A percentile compares a stretch with the other conserved stretches of the same genome.
phyloP scores from a whole-genome alignment of 2,888 invertebrate genomes.

The Ypsolopha scabrella region DNA sequence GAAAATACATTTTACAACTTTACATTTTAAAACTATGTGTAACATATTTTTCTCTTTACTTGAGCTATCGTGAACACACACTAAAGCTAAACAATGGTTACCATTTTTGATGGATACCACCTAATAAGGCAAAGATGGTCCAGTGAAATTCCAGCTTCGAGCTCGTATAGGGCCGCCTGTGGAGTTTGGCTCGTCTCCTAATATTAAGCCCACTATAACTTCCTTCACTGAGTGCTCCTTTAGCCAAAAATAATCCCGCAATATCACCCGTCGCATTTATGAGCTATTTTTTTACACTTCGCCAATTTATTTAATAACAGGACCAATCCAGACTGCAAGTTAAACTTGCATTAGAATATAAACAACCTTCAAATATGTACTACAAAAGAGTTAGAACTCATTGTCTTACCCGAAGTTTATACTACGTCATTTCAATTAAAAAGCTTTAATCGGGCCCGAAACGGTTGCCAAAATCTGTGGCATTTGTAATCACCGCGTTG shows the following conservation, averaged over 20 bases:
- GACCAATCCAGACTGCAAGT: too few species aligned
- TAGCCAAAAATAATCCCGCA: background rate
- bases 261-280: background rate
- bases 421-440: conserved; percentile 54
- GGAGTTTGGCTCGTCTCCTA: conserved; percentile 34
- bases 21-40: too few species aligned
- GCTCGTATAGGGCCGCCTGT: background rate
- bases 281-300: too few species aligned
- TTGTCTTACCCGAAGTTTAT: conserved; percentile 21
- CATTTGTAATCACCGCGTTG: conserved; percentile 60
- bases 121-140: background rate
- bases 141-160: too few species aligned
- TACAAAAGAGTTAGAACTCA: background rate
- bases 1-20: too few species aligned
- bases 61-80: too few species aligned
- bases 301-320: too few species aligned
- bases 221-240: conserved; percentile 12
- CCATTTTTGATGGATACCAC: too few species aligned
- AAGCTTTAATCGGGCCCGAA: conserved; percentile 51
- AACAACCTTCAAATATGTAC: too few species aligned
- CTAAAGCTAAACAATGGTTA: too few species aligned
- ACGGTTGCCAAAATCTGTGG: conserved; percentile 56
- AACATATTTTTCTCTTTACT: too few species aligned
- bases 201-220: conserved; percentile 57
- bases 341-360: too few species aligned